Base-by-base conservation (phyloP, 2,888 invertebrate species). In the Uropetala carovei region DNA sequence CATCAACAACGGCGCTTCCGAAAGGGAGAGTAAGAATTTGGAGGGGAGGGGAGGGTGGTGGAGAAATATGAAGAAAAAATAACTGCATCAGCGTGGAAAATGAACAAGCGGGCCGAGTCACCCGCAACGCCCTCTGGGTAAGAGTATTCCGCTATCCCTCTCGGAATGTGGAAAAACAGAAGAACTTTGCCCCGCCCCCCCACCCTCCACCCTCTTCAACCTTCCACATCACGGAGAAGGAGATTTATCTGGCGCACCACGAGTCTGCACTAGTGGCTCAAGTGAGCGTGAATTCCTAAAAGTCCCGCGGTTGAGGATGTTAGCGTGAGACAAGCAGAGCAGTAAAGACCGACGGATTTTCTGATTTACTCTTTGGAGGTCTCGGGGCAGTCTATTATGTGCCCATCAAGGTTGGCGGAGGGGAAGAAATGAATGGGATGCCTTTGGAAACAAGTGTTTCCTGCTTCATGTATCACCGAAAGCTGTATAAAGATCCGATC, bases 161-260 rank as follows among this genome's bases (percentile, higher is more conserved):
- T 18, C 68, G 68, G 68, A 68, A 43, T 43, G n/a, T n/a, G n/a
- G n/a, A n/a, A n/a, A n/a, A 68, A 68, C n/a, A 68, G 68, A 68
- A 11, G n/a, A 9, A 68, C 68, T 68, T n/a, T 68, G 18, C 18
- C 68, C 68, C 68, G 7, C 64, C 22, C 4, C 11, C 43, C 43
- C 5, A 16, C 68, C 68, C 68, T 14, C 64, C 22, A 3, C 11
- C 43, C 43, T 43, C 5, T 1, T 3, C 43, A 43, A 5, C 43
- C 43, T 43, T 43, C 43, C 43, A 43, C 43, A 43, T 43, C 43
- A 43, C 1, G 43, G 43, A 43, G 43, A 43, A 43, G n/a, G n/a
- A 43, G 43, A 43, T 43, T 43, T 43, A 43, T 43, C 43, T 43
- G 43, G 43, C 68, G 22, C 68, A 18, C 3, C 22, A 22, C n/a